Evolutionary conservation across 2,113 vertebrate genomes (phyloP), one percentile per base, ranked within the genome.

Genomic region (Thalassoma bifasciatum): DNA sequence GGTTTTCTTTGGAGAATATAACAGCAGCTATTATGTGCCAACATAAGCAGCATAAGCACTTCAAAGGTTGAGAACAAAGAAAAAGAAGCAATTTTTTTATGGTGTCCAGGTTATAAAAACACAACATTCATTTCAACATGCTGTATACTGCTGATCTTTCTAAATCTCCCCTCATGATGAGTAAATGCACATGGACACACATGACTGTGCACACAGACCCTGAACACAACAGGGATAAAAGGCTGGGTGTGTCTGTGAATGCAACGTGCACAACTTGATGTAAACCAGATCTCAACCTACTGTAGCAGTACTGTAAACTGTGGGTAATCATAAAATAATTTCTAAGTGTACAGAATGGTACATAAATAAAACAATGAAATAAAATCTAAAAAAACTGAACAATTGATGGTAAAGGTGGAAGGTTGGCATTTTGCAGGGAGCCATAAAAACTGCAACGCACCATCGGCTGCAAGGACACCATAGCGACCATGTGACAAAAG

Each of bases 401-500:
- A 64, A 47, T 6, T 19, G 8, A 56, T 37, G 14, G 23, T 7
- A 37, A 57, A 36, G 46, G 54, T 44, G 23, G 2, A 13, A 10
- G 40, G 44, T 34, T 24, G 49, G 12, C 37, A 11, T 46, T 69
- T 40, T 65, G 68, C 58, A 74, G 58, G 52, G 5, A 9, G 26
- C 12, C 9, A 62, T 69, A 60, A 69, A 84, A 75, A 49, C 70
- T 49, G 30, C n/a, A 56, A 61, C 23, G 52, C 26, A n/a, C 77
- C 54, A 70, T 60, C 26, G 65, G 26, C 30, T 70, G 34, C 63
- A 86, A 60, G 54, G 16, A 64, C 30, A 30, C 22, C 17, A 72
- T 79, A 53, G 30, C 65, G 83, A 50, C 59, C 47, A 72, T 40
- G 82, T n/a, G 10, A 42, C 50, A 75, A 75, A 80, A 58, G 17